Evolutionary conservation across 1,140 invertebrate genomes (phyloP).

Genomic region (Drosophila truncata): DNA sequence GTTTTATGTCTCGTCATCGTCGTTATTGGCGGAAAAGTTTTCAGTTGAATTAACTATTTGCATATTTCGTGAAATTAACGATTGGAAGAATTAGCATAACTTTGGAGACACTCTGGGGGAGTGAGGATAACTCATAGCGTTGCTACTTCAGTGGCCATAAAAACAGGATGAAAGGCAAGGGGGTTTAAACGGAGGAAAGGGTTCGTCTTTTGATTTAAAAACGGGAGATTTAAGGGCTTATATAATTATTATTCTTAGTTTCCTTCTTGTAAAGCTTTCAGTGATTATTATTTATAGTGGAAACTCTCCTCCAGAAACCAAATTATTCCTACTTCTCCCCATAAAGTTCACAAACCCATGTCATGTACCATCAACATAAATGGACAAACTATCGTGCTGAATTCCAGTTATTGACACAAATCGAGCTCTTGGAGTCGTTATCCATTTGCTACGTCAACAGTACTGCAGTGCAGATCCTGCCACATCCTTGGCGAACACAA

Average conservation of each 20-base stretch:
- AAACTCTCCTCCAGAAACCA: too few species aligned
- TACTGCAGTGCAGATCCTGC: slow-evolving; percentile 8
- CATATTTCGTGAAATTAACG: slow-evolving; percentile 74
- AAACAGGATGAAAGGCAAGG: slow-evolving; percentile 7
- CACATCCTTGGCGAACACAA: background rate
- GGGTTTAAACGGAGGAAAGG: background rate
- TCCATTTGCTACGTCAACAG: slow-evolving; percentile 46
- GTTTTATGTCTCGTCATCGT: slow-evolving; percentile 58
- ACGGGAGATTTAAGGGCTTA: background rate
- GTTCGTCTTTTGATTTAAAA: background rate
- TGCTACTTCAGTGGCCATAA: slow-evolving; percentile 7
- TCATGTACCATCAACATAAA: slow-evolving; percentile 29
- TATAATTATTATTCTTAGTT: background rate
- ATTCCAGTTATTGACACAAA: slow-evolving; percentile 23
- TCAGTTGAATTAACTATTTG: slow-evolving; percentile 71
- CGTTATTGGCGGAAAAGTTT: slow-evolving; percentile 61
- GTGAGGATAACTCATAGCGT: slow-evolving; percentile 18
- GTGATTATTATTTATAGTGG: background rate
- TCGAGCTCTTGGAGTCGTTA: slow-evolving; percentile 27
- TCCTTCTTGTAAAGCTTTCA: background rate
- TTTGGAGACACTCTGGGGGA: background rate
- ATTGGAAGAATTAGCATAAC: slow-evolving; percentile 69
- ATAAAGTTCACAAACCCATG: slow-evolving; percentile 8
- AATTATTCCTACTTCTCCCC: background rate
- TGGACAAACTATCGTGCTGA: slow-evolving; percentile 10